Percentiles rank a stretch among this genome's conserved stretches.
These are phyloP conservation scores for Platysternon megacephalum DNA, from an alignment of 2,113 vertebrate genomes.

Conservation along the genomic window DNA sequence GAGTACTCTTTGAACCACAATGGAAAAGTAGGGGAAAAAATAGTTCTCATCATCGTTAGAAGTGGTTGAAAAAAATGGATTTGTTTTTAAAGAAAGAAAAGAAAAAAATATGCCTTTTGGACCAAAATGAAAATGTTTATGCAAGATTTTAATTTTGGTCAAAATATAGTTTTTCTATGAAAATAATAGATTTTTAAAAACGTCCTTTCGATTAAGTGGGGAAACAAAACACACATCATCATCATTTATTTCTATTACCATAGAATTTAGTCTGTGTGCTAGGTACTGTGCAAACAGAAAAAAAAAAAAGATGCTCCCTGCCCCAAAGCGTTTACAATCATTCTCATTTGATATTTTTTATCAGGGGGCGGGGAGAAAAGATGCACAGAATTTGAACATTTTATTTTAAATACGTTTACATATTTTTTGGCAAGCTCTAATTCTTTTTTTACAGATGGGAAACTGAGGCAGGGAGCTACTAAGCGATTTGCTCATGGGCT, in stretches of 20 bases:
- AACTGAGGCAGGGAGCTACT: not conserved
- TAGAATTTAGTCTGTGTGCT: not conserved
- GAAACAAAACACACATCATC: not conserved
- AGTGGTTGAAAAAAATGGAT: not conserved
- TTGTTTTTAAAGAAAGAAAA: not conserved
- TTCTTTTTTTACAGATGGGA: not conserved
- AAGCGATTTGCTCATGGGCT: not conserved
- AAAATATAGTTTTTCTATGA: conserved; percentile 14
- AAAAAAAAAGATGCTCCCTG: not conserved
- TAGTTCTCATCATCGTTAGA: not conserved
- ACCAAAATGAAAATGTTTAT: not conserved
- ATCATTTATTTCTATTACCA: conserved; percentile 31
- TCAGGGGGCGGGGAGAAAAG: not conserved
- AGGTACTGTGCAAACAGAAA: not conserved
- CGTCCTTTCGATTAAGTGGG: not conserved
- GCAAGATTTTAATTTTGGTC: not conserved
- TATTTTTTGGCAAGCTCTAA: not conserved
- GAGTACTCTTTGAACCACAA: not conserved
- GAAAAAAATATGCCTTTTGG: rapidly evolving
- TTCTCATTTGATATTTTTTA: not conserved
- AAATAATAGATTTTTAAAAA: not conserved
- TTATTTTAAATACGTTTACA: not conserved
- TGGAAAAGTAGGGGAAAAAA: not conserved
- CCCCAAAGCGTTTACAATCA: not conserved
- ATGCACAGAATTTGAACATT: not conserved